These are phyloP conservation scores for Plestiodon gilberti DNA, from an alignment of 2,113 vertebrate genomes.

Conservation along the genomic window DNA sequence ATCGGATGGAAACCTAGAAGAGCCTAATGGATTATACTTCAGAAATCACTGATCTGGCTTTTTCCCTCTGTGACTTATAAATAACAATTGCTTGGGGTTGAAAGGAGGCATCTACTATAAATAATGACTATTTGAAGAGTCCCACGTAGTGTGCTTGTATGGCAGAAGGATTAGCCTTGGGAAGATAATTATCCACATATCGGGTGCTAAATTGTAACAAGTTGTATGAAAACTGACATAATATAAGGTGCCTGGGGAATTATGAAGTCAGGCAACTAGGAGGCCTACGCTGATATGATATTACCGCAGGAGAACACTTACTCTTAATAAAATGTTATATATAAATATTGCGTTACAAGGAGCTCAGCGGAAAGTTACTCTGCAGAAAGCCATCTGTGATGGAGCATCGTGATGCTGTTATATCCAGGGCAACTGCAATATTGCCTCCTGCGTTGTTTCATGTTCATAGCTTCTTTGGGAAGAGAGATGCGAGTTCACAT, in stretches of 20 bases:
- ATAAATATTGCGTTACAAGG: slow-evolving; percentile 2
- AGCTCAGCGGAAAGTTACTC: neutral
- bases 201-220: slow-evolving; percentile 54
- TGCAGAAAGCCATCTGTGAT: neutral
- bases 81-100: slow-evolving; percentile 5
- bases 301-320: slow-evolving; percentile 27
- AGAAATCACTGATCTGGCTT: neutral
- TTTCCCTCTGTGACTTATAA: neutral
- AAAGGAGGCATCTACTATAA: slow-evolving; percentile 24
- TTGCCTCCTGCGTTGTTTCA: neutral
- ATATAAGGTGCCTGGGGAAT: slow-evolving; percentile 4
- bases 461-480: neutral
- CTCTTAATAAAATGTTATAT: slow-evolving; percentile 11
- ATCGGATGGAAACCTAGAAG: slow-evolving; percentile 25
- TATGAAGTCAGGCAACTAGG: slow-evolving; percentile 2
- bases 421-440: neutral
- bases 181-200: slow-evolving; percentile 68
- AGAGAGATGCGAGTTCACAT: neutral
- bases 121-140: slow-evolving; percentile 59
- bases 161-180: slow-evolving; percentile 60
- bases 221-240: slow-evolving; percentile 42
- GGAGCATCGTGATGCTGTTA: neutral
- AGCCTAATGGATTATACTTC: neutral
- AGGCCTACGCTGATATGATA: neutral
- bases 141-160: slow-evolving; percentile 34